Evolutionary conservation across 2,888 invertebrate genomes (phyloP).

Genomic region (Nebria brevicollis): DNA sequence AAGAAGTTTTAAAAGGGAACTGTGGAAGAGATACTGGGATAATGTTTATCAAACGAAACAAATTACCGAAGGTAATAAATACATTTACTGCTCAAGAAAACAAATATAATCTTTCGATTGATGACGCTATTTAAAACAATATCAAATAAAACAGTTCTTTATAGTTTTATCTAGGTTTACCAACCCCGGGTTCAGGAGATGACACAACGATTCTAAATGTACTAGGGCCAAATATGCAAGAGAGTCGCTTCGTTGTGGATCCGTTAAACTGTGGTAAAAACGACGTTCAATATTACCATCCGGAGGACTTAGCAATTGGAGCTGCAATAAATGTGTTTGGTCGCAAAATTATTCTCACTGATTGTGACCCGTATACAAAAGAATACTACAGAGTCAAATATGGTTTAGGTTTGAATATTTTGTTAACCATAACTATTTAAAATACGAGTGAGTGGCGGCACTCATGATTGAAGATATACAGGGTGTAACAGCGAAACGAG

Average conservation of each 20-base stretch:
- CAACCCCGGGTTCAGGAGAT: conserved; percentile 65
- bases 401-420: conserved; percentile 65
- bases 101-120: not conserved
- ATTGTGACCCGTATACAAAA: conserved; percentile 87
- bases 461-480: too few species aligned
- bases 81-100: not conserved
- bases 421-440: too few species aligned
- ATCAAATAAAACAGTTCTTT: not conserved
- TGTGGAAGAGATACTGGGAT: conserved; percentile 77
- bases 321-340: conserved; percentile 84
- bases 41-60: conserved; percentile 79
- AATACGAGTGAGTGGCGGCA: too few species aligned
- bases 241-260: conserved; percentile 69
- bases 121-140: too few species aligned
- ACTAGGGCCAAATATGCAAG: conserved; percentile 66
- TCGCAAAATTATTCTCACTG: conserved; percentile 80
- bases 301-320: conserved; percentile 85
- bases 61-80: conserved; percentile 79
- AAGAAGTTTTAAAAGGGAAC: conserved; percentile 75
- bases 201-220: conserved; percentile 72
- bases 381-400: conserved; percentile 82
- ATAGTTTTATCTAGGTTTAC: conserved; percentile 51
- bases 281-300: conserved; percentile 68
- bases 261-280: conserved; percentile 66
- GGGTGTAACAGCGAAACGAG: too few species aligned